Conservation (phyloP, 1,140 invertebrate genomes). For the Drosophila melanogaster region Release_6_plus_ISO1_MT NC_004354.4:4527501-4528000, state of each 20-base stretch:
- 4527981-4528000: slow-evolving; percentile 7
- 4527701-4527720: too few species aligned
- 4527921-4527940: not conserved
- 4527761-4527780: too few species aligned
- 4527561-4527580: slow-evolving; percentile 15
- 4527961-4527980: slow-evolving; percentile 1
- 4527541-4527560: slow-evolving; percentile 31
- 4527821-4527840: too few species aligned
- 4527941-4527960: not conserved
- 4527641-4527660: not conserved
- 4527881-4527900: not conserved
- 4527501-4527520: not conserved
- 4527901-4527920: not conserved
- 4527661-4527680: not conserved
- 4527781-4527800: too few species aligned
- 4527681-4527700: not conserved
- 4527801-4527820: too few species aligned
- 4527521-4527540: slow-evolving; percentile 27
- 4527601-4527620: slow-evolving; percentile 8
- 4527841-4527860: too few species aligned
- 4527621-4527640: not conserved
- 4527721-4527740: too few species aligned
- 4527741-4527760: too few species aligned
- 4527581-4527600: not conserved
- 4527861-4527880: too few species aligned